Conservation (phyloP, 1,140 invertebrate genomes). For the Arctopsyche grandis region DNA sequence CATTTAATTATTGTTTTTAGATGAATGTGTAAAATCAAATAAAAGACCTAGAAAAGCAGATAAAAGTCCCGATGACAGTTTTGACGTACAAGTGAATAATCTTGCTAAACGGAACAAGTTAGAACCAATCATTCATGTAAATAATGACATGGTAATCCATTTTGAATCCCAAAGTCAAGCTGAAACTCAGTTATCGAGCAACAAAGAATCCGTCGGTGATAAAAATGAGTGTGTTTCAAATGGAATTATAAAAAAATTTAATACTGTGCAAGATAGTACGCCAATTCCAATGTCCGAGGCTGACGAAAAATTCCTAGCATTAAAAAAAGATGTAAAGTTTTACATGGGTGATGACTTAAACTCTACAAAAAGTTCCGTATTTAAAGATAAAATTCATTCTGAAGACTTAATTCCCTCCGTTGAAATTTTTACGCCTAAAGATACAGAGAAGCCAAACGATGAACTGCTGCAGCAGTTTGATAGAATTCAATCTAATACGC, state of each 20-base stretch:
- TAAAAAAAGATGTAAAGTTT: conserved; percentile 15
- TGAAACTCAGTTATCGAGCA: neutral
- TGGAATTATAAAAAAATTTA: neutral
- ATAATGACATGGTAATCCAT: neutral
- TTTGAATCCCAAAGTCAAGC: conserved; percentile 1
- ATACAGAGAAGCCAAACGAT: no score
- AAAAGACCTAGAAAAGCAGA: neutral
- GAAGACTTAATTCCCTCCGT: no score
- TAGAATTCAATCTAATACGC: no score
- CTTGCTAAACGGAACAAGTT: conserved; percentile 14
- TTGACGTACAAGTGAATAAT: neutral
- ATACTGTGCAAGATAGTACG: no score
- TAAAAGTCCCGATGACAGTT: neutral
- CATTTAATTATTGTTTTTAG: neutral
- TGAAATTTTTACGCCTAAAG: no score
- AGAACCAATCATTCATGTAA: neutral
- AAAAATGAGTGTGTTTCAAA: neutral
- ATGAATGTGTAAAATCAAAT: neutral
- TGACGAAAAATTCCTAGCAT: neutral
- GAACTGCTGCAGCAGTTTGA: no score
- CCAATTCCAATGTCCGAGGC: no score
- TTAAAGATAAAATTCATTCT: no score
- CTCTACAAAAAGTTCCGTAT: no score
- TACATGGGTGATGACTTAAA: neutral
- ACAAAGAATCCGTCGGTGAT: neutral